These are phyloP conservation scores for Esox masquinongy DNA, from an alignment of 2,797 vertebrate species.

Conservation along the genomic window DNA sequence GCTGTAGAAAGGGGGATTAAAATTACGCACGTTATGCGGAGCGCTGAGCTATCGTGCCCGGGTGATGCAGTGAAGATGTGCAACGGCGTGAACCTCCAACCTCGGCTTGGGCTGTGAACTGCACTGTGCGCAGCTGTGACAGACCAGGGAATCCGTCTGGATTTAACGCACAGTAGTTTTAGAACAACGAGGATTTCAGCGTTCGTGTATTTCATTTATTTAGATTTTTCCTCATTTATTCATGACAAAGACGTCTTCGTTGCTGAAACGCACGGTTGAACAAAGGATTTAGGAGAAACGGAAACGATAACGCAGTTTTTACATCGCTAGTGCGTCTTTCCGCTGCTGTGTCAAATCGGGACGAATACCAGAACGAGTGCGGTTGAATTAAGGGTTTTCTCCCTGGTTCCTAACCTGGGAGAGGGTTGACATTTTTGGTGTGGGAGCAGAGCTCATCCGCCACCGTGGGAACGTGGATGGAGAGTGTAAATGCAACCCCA, in stretches of 20 bases:
- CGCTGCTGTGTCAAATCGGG: slow-evolving; percentile 15
- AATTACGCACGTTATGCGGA: slow-evolving; percentile 56
- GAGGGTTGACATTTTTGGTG: slow-evolving; percentile 46
- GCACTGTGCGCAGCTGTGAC: slow-evolving; percentile 10
- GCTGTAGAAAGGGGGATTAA: slow-evolving; percentile 53
- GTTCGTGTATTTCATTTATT: slow-evolving; percentile 23
- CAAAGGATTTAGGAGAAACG: slow-evolving; percentile 62
- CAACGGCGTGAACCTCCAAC: slow-evolving; percentile 51
- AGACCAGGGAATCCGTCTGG: slow-evolving; percentile 16
- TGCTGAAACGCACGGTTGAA: slow-evolving; percentile 50
- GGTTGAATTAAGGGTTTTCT: slow-evolving; percentile 37
- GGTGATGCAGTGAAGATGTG: slow-evolving; percentile 58
- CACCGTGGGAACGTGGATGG: slow-evolving; percentile 56
- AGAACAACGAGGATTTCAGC: slow-evolving; percentile 27
- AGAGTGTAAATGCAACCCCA: slow-evolving; percentile 45
- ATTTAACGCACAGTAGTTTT: slow-evolving; percentile 4
- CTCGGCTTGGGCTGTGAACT: slow-evolving; percentile 37
- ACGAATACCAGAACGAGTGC: slow-evolving; percentile 19
- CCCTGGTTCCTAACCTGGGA: slow-evolving; percentile 30
- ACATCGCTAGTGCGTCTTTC: slow-evolving; percentile 12
- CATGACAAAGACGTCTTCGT: slow-evolving; percentile 33
- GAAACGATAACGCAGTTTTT: slow-evolving; percentile 25
- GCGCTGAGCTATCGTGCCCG: slow-evolving; percentile 45
- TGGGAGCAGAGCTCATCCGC: slow-evolving; percentile 17
- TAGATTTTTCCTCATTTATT: slow-evolving; percentile 17